A percentile compares a stretch with the other conserved stretches of the same genome.
Conservation (phyloP, 2,797 vertebrate species). For the Florisuga fusca region DNA sequence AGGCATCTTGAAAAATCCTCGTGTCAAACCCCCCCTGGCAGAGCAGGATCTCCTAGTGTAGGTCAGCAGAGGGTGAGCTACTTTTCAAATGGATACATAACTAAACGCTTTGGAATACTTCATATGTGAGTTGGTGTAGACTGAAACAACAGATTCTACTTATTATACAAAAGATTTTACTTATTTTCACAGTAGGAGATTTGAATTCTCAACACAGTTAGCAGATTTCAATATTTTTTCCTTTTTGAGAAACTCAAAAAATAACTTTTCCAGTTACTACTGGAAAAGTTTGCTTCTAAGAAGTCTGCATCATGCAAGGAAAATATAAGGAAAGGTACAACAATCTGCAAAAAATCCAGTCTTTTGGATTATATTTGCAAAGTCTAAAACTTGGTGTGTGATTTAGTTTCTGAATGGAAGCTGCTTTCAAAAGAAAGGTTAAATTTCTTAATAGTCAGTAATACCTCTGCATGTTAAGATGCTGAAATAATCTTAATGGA, state of each 20-base stretch:
- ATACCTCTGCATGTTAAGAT: accelerated
- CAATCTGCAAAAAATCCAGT: background rate
- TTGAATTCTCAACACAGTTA: background rate
- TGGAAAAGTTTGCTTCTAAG: background rate
- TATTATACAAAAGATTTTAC: background rate
- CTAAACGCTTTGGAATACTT: background rate
- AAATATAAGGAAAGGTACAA: background rate
- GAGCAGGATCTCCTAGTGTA: no score
- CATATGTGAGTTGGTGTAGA: background rate
- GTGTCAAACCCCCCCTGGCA: no score
- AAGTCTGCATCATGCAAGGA: background rate
- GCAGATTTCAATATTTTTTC: background rate
- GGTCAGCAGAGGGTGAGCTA: background rate
- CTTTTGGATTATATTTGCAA: background rate
- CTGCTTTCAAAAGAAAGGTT: background rate
- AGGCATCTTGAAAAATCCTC: no score
- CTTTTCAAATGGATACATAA: background rate
- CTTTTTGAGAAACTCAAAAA: background rate
- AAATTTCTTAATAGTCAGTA: background rate
- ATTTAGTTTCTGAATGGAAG: background rate
- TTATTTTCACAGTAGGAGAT: background rate
- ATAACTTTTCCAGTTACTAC: background rate
- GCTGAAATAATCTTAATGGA: background rate
- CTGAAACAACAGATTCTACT: background rate
- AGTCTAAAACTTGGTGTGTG: background rate